Conservation (phyloP, 2,888 invertebrate genomes). For the Eutolmus rufibarbis region DNA sequence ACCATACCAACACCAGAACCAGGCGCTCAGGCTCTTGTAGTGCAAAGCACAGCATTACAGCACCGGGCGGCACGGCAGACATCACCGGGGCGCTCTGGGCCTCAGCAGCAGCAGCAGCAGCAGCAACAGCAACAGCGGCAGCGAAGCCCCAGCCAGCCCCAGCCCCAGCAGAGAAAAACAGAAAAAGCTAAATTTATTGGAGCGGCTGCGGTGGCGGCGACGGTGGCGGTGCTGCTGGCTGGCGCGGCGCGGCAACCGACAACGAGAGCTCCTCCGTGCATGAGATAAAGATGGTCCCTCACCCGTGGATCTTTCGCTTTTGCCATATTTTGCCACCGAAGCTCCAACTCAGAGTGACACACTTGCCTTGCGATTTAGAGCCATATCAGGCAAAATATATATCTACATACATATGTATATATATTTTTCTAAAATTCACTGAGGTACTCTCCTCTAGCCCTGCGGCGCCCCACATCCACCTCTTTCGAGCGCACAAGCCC, state of each 20-base stretch:
- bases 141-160: not conserved
- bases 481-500: not conserved
- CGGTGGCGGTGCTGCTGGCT: too few species aligned
- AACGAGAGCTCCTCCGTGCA: not conserved
- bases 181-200: conserved; percentile 20
- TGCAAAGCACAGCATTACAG: conserved; percentile 20
- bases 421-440: not conserved
- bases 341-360: not conserved
- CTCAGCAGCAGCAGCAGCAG: not conserved
- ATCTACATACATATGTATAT: not conserved
- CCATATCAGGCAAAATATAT: not conserved
- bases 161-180: conserved; percentile 8
- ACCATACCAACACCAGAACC: conserved; percentile 22
- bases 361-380: not conserved
- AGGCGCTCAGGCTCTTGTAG: conserved; percentile 37
- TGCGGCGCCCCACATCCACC: not conserved
- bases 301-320: not conserved
- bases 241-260: not conserved
- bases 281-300: conserved; percentile 21
- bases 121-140: not conserved
- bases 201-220: not conserved
- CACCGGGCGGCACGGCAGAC: not conserved
- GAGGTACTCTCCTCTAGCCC: not conserved
- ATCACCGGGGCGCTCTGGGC: not conserved
- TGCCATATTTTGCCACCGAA: not conserved